A percentile compares a stretch with the other conserved stretches of the same genome.
phyloP scores from a whole-genome alignment of 2,113 vertebrate species.

The Anarhynchus alexandrinus region DNA sequence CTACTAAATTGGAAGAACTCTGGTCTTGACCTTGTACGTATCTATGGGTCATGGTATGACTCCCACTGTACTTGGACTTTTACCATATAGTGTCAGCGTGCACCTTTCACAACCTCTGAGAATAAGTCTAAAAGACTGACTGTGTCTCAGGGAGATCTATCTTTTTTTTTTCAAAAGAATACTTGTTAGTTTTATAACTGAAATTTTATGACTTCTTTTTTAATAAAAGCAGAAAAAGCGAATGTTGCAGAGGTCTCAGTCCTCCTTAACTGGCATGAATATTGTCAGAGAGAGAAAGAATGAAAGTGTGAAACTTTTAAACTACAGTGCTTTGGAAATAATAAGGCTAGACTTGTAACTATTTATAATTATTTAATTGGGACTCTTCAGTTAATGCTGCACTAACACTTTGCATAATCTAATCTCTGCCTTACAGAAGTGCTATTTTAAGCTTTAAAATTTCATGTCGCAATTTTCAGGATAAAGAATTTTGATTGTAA shows the following conservation, averaged over 20 bases:
- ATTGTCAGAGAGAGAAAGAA: neutral
- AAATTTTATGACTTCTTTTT: neutral
- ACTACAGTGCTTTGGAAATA: neutral
- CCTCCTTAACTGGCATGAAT: neutral
- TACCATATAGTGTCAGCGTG: neutral
- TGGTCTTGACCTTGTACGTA: neutral
- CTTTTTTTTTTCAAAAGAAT: neutral
- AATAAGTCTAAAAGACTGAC: neutral
- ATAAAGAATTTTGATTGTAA: slow-evolving; percentile 62
- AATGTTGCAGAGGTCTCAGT: neutral
- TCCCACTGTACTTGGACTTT: neutral
- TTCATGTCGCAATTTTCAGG: slow-evolving; percentile 19
- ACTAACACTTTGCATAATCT: slow-evolving; percentile 33
- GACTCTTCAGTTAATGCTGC: slow-evolving; percentile 7
- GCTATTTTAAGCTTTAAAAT: slow-evolving; percentile 38
- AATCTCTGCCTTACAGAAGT: neutral
- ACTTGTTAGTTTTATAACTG: neutral
- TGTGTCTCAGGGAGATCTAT: neutral
- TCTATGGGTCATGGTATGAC: neutral
- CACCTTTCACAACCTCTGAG: neutral
- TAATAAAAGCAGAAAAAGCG: neutral
- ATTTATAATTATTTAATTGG: slow-evolving; percentile 52
- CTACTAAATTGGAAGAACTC: neutral
- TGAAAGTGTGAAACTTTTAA: neutral
- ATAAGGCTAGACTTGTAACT: slow-evolving; percentile 37